Evolutionary conservation across 1,140 invertebrate species (phyloP).

Genomic region (Papilio aristodemus): DNA sequence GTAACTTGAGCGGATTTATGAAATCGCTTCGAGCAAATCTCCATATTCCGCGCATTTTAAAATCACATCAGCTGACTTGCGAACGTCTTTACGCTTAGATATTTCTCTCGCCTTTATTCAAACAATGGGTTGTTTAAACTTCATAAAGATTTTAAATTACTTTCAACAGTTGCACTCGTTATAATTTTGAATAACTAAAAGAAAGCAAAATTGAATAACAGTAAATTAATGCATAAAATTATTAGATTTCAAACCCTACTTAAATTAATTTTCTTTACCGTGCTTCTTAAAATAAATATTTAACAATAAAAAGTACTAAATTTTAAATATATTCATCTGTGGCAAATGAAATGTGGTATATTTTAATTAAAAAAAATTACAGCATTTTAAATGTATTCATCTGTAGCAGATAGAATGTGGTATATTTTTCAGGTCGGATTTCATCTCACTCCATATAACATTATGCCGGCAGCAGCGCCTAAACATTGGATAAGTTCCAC

Average conservation of each 20-base stretch:
- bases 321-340: no score
- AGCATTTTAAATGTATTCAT: no score
- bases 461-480: constrained; percentile 50
- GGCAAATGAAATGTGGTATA: no score
- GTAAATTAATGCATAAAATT: no score
- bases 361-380: no score
- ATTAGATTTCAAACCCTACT: no score
- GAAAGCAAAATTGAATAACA: no score
- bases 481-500: constrained; percentile 68
- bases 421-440: constrained; percentile 54
- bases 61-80: constrained; percentile 32
- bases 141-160: neutral
- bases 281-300: no score
- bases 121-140: constrained; percentile 21
- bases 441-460: constrained; percentile 56
- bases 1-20: constrained; percentile 29
- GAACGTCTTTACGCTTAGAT: constrained; percentile 17
- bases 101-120: constrained; percentile 18
- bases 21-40: constrained; percentile 28
- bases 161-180: no score
- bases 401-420: neutral
- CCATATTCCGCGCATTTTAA: constrained; percentile 25
- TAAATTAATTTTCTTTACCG: no score
- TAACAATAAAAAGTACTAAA: no score
- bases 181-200: no score